Base-by-base conservation (phyloP, 2,888 invertebrate genomes). In the Erannis defoliaria region DNA sequence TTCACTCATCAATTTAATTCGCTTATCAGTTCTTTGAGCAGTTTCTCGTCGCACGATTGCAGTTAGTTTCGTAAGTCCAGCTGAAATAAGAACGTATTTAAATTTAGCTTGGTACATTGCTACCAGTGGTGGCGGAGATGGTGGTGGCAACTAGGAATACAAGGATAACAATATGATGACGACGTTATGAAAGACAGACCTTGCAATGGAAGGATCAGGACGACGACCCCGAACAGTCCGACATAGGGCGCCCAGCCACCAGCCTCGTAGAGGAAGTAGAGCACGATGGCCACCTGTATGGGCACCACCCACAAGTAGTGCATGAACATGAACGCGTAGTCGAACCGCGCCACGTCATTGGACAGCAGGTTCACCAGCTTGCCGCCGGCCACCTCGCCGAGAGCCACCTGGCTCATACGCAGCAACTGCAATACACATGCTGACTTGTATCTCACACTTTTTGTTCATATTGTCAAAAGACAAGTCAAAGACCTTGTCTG, bases 1-100 rank as follows among this genome's bases (percentile, higher is more conserved):
- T 94, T 98, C 98, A 78, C 96, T 96, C 95, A 98, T 98, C 33
- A 97, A 87, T 62, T 97, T 94, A 12, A 98, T 96, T 73, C 98
- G 92, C 71, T 95, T 96, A 81, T 98, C 98, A 0, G 98, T 97
- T 77, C 96, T 94, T 18, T 93, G 85, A 0, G 98, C 98, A 8
- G 97, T 97, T 73, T 74, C 92, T 16, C 90, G 80, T 67, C 92
- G 82, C 1, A 89, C 68, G 2, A 83, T 70, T 26, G 86, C 72
- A 5, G 90, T 89, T 0, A 86, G 66, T 71, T 90, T 90, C 1
- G 92, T 92, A 5, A 93, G 78, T 0, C 61, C 80, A 31, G 84
- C 92, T 93, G 68, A 45, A 86, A 78, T 19, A 67, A 74, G 46
- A 59, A 12, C 21, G 35, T 23, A 29, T 26, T 26, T 45, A 29